Evolutionary conservation across 1,140 invertebrate genomes (phyloP), one percentile per base, ranked within the genome.

Genomic region (Araneus ventricosus): DNA sequence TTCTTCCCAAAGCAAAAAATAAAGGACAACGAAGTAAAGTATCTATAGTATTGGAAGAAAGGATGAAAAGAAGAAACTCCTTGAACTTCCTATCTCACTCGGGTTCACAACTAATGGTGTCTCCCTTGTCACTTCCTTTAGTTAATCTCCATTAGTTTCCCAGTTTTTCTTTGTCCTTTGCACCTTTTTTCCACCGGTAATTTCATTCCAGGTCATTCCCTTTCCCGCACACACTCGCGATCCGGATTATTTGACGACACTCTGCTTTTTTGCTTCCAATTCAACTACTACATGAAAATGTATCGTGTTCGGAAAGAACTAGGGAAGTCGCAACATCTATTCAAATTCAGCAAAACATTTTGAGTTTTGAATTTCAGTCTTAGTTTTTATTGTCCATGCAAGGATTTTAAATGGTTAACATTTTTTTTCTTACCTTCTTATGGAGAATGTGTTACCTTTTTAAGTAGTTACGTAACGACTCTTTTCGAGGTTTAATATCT

Each of bases 131-230:
- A 88, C 85, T 87, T 88, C 91, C 91, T 93, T 93, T 93, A 93
- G 91, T 93, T 93, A 93, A 93, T 93, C 91, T 93, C 91, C 91
- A 88, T 93, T 93, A 93, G 84, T 93, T 93, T 88, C 85, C 24
- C 57, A 75, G 63, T 93, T 92, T 86, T 93, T 93, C 85, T 87
- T 87, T 92, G 84, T 79, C 85, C 85, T 70, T 87, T 87, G 63
- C 85, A 87, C 85, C 84, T 93, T 92, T 91, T 93, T 88, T 87
- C 52, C 37, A 79, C 39, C 24, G 63, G 91, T 93, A 79, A 93
- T 93, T 93, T 93, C 85, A 93, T 92, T 92, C 84, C 91, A 88
- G 63, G 63, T 92, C 91, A 87, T 80, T 93, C 82, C 45, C 84
- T 93, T 86, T 92, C 59, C 39, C 57, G 20, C 37, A 59, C 67